These are phyloP conservation scores for Tinea pellionella DNA, from an alignment of 2,888 invertebrate species.

Conservation along the genomic window DNA sequence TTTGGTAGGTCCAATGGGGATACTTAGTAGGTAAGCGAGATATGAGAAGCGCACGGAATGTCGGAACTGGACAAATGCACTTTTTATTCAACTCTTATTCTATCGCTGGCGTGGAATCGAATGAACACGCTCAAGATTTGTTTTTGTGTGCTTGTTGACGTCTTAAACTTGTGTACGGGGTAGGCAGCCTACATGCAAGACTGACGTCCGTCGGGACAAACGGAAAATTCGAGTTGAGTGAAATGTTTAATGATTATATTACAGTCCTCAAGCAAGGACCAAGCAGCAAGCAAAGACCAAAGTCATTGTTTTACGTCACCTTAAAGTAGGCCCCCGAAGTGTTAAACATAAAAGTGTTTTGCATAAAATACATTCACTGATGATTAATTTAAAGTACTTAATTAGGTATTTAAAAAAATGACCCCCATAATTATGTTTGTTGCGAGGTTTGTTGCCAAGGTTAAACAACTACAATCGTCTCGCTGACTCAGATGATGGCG, in stretches of 20 bases:
- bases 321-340: too few relatives aligned
- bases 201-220: too few relatives aligned
- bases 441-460: background rate
- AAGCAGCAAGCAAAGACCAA: too few relatives aligned
- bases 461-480: background rate
- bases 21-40: background rate
- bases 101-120: background rate
- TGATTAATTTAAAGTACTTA: too few relatives aligned
- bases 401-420: background rate
- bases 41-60: constrained; percentile 7
- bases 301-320: too few relatives aligned
- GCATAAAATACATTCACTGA: too few relatives aligned
- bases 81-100: constrained; percentile 4
- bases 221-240: too few relatives aligned
- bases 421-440: background rate
- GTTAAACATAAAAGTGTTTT: too few relatives aligned
- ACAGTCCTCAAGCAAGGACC: too few relatives aligned
- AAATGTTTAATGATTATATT: too few relatives aligned
- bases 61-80: constrained; percentile 9
- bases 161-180: too few relatives aligned
- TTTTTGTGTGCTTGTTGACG: background rate
- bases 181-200: too few relatives aligned
- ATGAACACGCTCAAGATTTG: background rate
- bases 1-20: background rate
- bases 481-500: background rate